These are phyloP conservation scores for Seriola rivoliana DNA, from an alignment of 2,113 vertebrate species.

Conservation along the genomic window DNA sequence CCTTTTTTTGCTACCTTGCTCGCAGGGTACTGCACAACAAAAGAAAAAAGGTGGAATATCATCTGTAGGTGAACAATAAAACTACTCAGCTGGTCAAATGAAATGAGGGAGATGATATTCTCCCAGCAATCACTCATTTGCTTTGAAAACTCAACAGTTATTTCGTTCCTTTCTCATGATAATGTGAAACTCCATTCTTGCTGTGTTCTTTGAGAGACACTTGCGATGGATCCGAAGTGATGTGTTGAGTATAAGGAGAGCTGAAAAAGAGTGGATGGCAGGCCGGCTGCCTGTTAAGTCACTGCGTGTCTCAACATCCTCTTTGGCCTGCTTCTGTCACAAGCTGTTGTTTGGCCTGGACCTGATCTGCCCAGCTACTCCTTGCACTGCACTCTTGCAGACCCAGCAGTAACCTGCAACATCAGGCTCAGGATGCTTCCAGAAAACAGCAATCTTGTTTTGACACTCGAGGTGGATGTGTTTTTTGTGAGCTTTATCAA, in stretches of 20 bases:
- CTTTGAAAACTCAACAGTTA: constrained; percentile 15
- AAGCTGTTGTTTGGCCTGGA: constrained; percentile 78
- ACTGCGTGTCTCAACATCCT: constrained; percentile 76
- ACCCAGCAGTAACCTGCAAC: constrained; percentile 69
- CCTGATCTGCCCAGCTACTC: constrained; percentile 76
- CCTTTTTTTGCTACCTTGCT: constrained; percentile 63
- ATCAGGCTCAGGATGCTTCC: constrained; percentile 56
- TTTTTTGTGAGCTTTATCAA: constrained; percentile 59
- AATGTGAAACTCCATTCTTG: constrained; percentile 39
- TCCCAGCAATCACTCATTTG: constrained; percentile 33
- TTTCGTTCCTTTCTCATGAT: constrained; percentile 42
- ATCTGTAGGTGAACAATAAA: constrained; percentile 48
- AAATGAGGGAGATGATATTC: constrained; percentile 53
- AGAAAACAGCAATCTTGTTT: constrained; percentile 42
- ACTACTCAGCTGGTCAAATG: constrained; percentile 34
- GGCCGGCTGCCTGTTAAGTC: constrained; percentile 80
- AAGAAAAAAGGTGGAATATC: constrained; percentile 47
- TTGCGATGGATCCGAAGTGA: constrained; percentile 74
- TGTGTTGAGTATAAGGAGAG: constrained; percentile 80
- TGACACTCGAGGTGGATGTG: constrained; percentile 42
- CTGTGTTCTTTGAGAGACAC: constrained; percentile 51
- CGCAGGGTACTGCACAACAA: constrained; percentile 29
- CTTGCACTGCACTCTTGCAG: constrained; percentile 60
- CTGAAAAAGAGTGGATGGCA: constrained; percentile 80
- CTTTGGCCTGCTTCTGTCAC: constrained; percentile 84